A percentile compares a stretch with the other conserved stretches of the same genome.
phyloP scores from a whole-genome alignment of 2,797 vertebrate genomes.

The Distichodus sexfasciatus region DNA sequence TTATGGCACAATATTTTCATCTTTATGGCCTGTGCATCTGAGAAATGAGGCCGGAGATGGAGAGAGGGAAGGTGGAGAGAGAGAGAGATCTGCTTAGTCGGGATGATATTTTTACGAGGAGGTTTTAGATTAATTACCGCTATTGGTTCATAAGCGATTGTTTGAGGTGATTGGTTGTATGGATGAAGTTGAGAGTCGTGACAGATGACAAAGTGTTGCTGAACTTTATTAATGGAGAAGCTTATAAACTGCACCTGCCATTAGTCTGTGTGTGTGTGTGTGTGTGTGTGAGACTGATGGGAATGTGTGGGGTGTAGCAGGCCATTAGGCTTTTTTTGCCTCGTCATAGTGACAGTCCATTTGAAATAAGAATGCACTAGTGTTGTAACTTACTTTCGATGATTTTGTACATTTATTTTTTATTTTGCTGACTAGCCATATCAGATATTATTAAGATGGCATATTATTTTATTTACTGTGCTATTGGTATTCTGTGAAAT shows the following conservation, averaged over 20 bases:
- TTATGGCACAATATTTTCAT: constrained; percentile 22
- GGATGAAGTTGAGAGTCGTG: constrained; percentile 60
- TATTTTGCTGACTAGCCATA: too few relatives aligned
- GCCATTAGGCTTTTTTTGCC: background rate
- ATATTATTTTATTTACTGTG: too few relatives aligned
- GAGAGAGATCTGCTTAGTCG: background rate
- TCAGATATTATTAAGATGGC: too few relatives aligned
- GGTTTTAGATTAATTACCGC: constrained; percentile 35
- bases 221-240: constrained; percentile 67
- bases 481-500: too few relatives aligned
- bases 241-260: constrained; percentile 65
- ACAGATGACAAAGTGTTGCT: constrained; percentile 70
- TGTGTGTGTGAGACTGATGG: background rate
- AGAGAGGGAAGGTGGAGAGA: background rate
- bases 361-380: background rate
- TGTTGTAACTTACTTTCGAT: background rate
- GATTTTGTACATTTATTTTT: too few relatives aligned
- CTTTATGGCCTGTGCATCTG: constrained; percentile 25
- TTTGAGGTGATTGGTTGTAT: constrained; percentile 48
- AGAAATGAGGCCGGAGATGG: background rate
- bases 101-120: constrained; percentile 32
- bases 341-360: background rate
- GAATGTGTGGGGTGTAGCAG: constrained; percentile 9
- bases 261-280: constrained; percentile 35
- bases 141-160: constrained; percentile 37